A percentile compares a stretch with the other conserved stretches of the same genome.
These are phyloP conservation scores for Cataglyphis albicans DNA, from an alignment of 2,888 invertebrate species.

Conservation along the genomic window DNA sequence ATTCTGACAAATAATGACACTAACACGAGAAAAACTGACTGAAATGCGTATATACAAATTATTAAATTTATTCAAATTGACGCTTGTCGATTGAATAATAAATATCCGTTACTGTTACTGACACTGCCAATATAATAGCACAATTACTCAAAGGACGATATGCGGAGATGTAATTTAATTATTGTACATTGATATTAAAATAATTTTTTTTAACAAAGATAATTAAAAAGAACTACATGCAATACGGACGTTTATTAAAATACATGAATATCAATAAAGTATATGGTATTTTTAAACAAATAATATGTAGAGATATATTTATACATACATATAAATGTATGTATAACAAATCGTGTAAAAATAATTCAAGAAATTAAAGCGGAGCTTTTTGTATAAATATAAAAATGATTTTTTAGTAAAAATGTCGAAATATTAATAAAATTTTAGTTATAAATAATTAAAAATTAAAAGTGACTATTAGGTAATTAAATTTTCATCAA, in stretches of 20 bases:
- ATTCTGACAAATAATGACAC: slow-evolving; percentile 49
- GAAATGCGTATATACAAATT: slow-evolving; percentile 39
- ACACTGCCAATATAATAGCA: slow-evolving; percentile 27
- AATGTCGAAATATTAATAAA: background rate
- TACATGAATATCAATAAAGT: slow-evolving; percentile 29
- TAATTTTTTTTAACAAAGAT: slow-evolving; percentile 36
- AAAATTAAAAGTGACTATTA: background rate
- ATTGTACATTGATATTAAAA: slow-evolving; percentile 30
- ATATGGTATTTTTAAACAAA: background rate
- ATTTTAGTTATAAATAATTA: background rate
- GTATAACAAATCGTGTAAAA: background rate
- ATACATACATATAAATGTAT: background rate
- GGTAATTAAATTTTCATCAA: background rate
- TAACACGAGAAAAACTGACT: slow-evolving; percentile 38
- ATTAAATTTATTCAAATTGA: slow-evolving; percentile 50
- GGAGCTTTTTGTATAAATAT: background rate
- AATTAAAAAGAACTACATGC: slow-evolving; percentile 34
- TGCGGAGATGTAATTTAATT: slow-evolving; percentile 29
- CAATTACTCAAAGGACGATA: slow-evolving; percentile 43
- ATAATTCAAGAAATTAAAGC: background rate
- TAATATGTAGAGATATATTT: background rate
- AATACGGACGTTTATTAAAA: slow-evolving; percentile 2
- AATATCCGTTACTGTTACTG: slow-evolving; percentile 50
- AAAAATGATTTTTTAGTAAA: background rate
- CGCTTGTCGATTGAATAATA: slow-evolving; percentile 48